Base-by-base conservation (phyloP, 2,888 invertebrate genomes). In the Platynereis dumerilii region DNA sequence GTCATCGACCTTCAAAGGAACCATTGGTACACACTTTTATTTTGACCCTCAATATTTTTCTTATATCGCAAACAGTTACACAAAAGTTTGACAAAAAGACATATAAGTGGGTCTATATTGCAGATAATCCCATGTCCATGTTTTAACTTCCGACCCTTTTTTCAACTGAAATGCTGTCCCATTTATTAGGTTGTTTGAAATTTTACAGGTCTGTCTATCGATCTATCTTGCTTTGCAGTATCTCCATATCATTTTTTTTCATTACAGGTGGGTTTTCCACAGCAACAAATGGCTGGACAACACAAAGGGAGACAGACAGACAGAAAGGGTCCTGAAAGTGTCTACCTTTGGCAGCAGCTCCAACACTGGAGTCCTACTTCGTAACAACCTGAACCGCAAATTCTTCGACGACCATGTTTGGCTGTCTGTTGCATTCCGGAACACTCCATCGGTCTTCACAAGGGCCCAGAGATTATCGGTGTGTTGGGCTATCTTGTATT, bases 401-500 rank as follows among this genome's bases (percentile, higher is more conserved):
- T 10, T 48, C 10, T 48, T 48, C n/a, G 48, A 48, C n/a, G 48
- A 48, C 22, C 48, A 48, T 48, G 17, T 48, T 48, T 48, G 48
- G 48, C 48, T 48, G 48, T 48, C 48, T 48, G 48, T 48, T 20
- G 48, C 48, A n/a, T 48, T 20, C 48, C n/a, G 48, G 17, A 48
- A 48, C 48, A 20, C 48, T n/a, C n/a, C 20, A n/a, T 48, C 48
- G 7, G 22, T 20, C 22, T 48, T 48, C 22, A 48, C 48, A 48
- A 48, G 48, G 22, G 48, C 48, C n/a, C 48, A 48, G n/a, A 48
- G 48, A 22, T 12, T 76, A 2, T 74, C 76, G 0, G 76, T 76
- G 60, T 68, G 75, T 2, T 63, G 75, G 26, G 74, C 75, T 2
- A 66, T 77, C 17, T 65, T 77, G 2, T 77, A 73, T 61, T 39